Evolutionary conservation across 2,888 invertebrate species (phyloP).

Genomic region (Euzophera pinguis): DNA sequence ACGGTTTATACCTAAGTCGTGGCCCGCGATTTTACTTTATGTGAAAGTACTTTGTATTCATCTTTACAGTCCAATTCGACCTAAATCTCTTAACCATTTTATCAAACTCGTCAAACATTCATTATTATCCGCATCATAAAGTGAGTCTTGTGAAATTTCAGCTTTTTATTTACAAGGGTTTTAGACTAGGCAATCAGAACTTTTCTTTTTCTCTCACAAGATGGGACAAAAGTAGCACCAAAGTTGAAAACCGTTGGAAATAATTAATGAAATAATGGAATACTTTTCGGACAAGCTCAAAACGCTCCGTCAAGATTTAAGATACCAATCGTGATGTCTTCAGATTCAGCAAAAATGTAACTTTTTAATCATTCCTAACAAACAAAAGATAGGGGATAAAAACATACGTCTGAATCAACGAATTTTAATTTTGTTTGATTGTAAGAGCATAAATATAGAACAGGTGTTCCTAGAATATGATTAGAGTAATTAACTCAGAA

Average conservation of each 20-base stretch:
- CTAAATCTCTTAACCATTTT: no score
- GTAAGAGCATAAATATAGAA: no score
- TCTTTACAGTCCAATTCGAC: no score
- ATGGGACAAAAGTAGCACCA: background rate
- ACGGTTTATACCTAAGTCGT: no score
- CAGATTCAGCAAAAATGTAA: background rate
- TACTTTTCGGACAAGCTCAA: background rate
- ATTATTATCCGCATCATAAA: no score
- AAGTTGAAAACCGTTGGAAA: background rate
- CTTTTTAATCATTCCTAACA: constrained; percentile 2
- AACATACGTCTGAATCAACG: background rate
- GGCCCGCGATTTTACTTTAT: no score
- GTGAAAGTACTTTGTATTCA: no score
- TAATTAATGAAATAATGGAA: constrained; percentile 6
- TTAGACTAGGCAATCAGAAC: background rate
- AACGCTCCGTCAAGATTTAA: background rate
- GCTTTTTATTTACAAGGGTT: background rate
- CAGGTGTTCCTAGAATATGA: no score
- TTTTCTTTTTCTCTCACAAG: background rate
- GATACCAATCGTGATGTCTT: background rate
- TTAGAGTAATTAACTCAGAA: no score
- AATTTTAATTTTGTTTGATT: no score
- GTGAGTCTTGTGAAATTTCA: no score
- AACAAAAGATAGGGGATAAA: constrained; percentile 27
- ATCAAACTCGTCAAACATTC: no score